These are phyloP conservation scores for Chaetogeoica ovagalla DNA, from an alignment of 2,888 invertebrate genomes.

Conservation along the genomic window DNA sequence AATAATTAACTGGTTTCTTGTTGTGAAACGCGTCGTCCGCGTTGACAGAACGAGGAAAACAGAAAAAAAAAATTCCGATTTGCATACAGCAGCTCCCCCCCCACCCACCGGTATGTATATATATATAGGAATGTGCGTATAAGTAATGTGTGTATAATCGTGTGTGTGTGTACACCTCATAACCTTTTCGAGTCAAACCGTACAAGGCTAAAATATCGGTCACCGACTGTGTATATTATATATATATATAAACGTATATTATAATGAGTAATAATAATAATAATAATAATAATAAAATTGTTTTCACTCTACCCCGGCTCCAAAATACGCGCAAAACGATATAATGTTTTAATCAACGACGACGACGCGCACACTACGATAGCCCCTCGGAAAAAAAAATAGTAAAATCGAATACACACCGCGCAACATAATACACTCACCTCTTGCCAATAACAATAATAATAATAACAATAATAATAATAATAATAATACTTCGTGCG, in stretches of 20 bases:
- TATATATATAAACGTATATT: not conserved
- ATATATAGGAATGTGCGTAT: no score
- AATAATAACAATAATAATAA: no score
- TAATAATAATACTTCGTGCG: no score
- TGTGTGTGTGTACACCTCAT: not conserved
- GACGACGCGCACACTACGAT: not conserved
- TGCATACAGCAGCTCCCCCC: slow-evolving; percentile 35
- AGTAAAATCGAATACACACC: not conserved
- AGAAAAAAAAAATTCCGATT: slow-evolving; percentile 7
- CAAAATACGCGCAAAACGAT: slow-evolving; percentile 34
- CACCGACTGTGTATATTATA: slow-evolving; percentile 35
- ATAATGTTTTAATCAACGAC: slow-evolving; percentile 12
- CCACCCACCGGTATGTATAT: no score
- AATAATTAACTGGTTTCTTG: not conserved
- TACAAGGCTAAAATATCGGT: slow-evolving; percentile 50
- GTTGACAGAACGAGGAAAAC: slow-evolving; percentile 1
- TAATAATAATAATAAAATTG: no score
- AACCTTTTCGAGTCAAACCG: slow-evolving; percentile 4
- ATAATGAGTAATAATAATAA: no score
- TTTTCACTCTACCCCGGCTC: no score
- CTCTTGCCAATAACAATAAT: no score
- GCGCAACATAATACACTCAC: no score
- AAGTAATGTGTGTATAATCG: slow-evolving; percentile 17
- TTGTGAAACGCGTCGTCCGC: not conserved
- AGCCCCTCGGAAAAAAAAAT: not conserved